Evolutionary conservation across 2,113 vertebrate genomes (phyloP), one percentile per base, ranked within the genome.

Genomic region (Oxyruncus cristatus): DNA sequence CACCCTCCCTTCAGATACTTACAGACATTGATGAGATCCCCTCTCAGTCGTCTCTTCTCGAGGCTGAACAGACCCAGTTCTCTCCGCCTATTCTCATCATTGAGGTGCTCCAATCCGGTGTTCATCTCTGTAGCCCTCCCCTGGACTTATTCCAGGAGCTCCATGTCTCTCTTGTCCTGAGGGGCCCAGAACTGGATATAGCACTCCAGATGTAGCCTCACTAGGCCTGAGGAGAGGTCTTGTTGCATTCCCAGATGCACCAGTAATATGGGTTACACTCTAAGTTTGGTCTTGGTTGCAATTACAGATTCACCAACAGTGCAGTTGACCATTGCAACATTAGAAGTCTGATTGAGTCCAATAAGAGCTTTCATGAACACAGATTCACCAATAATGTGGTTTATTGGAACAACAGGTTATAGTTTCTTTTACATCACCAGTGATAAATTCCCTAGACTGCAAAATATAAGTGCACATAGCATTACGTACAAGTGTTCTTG

Each of bases 71-170:
- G 23, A 27, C 4, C 14, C 52, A 59, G 8, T 5, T 67, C 44
- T 5, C 41, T 80, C 42, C 35, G 26, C 13, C 35, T 73, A 17
- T 26, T 17, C 35, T 59, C 8, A 11, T 24, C 13, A 74, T 6
- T 14, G 22, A 42, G 7, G 23, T 24, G 19, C 11, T 52, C 22
- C 33, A 17, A 10, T 21, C 33, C 32, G 7, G 28, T 52, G 21
- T 39, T 9, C 4, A 21, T 14, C 11, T 59, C 15, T 53, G 5
- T 6, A 75, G 23, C 23, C 23, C 28, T 44, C 1, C 0, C 0
- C 52, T 74, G 52, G 44, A 44, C 27, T 19, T 33, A 12, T 22
- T 67, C 11, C 59, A 37, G 42, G 27, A 73, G 2, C 3, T 66
- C 33, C 27, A 11, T 39, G 61, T 46, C 46, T 52, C 61, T 39